phyloP scores from a whole-genome alignment of 2,888 invertebrate species.

The Chrysina gloriosa region DNA sequence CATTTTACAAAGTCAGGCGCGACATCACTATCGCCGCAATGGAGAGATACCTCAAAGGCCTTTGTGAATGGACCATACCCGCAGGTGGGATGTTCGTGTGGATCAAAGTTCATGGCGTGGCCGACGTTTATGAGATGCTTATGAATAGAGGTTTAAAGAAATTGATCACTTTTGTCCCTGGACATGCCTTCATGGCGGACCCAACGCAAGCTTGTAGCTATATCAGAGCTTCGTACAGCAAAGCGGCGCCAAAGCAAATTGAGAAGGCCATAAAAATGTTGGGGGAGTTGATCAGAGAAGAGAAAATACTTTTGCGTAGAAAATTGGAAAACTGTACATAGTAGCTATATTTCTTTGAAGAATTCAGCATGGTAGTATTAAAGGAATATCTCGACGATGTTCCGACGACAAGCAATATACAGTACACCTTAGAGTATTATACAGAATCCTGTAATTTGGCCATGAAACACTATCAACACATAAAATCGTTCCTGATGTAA shows the following conservation, averaged over 20 bases:
- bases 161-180: slow-evolving; percentile 79
- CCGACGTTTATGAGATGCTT: slow-evolving; percentile 80
- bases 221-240: slow-evolving; percentile 78
- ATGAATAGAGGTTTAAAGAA: slow-evolving; percentile 75
- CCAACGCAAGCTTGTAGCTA: slow-evolving; percentile 72
- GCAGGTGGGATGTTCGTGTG: slow-evolving; percentile 84
- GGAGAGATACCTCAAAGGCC: slow-evolving; percentile 70
- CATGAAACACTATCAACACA: neutral
- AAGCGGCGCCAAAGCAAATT: slow-evolving; percentile 74
- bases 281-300: slow-evolving; percentile 72
- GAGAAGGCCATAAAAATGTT: slow-evolving; percentile 71
- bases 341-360: neutral
- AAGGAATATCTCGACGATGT: neutral
- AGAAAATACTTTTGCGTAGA: slow-evolving; percentile 65
- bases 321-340: slow-evolving; percentile 62
- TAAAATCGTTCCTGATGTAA: neutral
- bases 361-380: slow-evolving; percentile 15
- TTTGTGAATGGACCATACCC: slow-evolving; percentile 76
- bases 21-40: slow-evolving; percentile 73
- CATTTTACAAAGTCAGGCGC: slow-evolving; percentile 73
- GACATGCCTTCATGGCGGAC: slow-evolving; percentile 78
- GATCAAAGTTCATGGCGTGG: slow-evolving; percentile 75
- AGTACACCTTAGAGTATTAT: slow-evolving; percentile 30
- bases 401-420: slow-evolving; percentile 3
- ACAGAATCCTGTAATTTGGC: slow-evolving; percentile 7